Base-by-base conservation (phyloP, 1,140 invertebrate species). In the Atopsyche davidsoni region DNA sequence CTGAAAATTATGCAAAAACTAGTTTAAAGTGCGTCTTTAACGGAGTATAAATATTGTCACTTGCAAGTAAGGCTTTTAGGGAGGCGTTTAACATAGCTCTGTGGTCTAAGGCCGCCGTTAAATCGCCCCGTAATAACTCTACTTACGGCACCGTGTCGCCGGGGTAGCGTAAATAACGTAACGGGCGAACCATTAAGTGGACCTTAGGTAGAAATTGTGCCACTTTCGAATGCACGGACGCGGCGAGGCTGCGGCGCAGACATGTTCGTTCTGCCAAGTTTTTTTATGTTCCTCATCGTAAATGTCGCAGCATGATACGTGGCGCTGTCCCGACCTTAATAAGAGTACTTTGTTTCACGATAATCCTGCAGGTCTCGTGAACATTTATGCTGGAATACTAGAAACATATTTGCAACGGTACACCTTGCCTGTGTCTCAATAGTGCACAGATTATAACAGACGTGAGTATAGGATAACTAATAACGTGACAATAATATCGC, bases 281-380 rank as follows among this genome's bases (percentile, higher is more conserved):
- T 24, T 49, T 49, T 50, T 50, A 50, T 41, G 41, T 38, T 21
- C 47, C 38, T 31, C 23, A 28, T 41, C 47, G 47, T 50, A 50
- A 50, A 50, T 50, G 47, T 50, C 47, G 47, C 47, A 21, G 47
- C 47, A 50, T 21, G 24, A 50, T 43, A 50, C 47, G 47, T 50
- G 47, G 42, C 39, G 36, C 3, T 22, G 38, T n/a, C n/a, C 23
- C 16, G 16, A 16, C 35, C 16, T 38, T 14, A 16, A 19, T 3
- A 16, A 28, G 25, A 28, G 7, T n/a, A n/a, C 25, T n/a, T n/a
- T 7, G 7, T 28, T 28, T 28, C 25, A 28, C n/a, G 7, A 7
- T n/a, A 7, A 7, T 28, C 7, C 25, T 28, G n/a, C 25, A 7
- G 25, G 25, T 7, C n/a, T n/a, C n/a, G n/a, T n/a, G n/a, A n/a